Evolutionary conservation across 2,888 invertebrate species (phyloP).

Genomic region (Caenorhabditis angaria): DNA sequence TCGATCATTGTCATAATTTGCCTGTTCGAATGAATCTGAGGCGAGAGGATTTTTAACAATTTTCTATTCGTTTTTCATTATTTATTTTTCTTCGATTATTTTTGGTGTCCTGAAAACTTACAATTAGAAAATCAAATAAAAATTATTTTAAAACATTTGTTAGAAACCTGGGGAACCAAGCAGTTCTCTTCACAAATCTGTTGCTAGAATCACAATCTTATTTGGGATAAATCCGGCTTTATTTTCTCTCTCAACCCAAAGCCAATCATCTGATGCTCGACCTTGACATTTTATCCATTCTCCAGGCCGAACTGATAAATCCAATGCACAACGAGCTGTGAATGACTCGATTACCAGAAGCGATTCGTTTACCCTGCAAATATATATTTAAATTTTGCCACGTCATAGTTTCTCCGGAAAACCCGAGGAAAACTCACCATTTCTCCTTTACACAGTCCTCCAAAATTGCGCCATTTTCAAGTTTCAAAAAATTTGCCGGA

Average conservation of each 20-base stretch:
- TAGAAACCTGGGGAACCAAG: no score
- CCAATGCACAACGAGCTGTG: slow-evolving; percentile 24
- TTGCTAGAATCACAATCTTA: slow-evolving; percentile 44
- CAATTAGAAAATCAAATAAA: no score
- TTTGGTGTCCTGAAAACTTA: no score
- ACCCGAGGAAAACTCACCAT: slow-evolving; percentile 15
- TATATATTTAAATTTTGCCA: no score
- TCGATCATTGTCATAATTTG: no score
- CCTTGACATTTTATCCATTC: slow-evolving; percentile 44
- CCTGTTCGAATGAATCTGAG: no score
- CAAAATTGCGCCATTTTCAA: slow-evolving; percentile 6
- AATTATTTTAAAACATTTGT: no score
- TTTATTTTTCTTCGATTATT: no score
- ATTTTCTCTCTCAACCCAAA: slow-evolving; percentile 41
- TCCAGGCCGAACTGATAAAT: slow-evolving; percentile 39
- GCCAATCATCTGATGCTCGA: slow-evolving; percentile 33
- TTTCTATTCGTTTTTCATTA: no score
- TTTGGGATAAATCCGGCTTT: slow-evolving; percentile 49
- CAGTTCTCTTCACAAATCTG: slow-evolving; percentile 34
- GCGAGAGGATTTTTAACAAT: no score
- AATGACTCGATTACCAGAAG: slow-evolving; percentile 47
- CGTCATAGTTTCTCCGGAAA: no score
- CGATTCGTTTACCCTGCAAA: slow-evolving; percentile 40
- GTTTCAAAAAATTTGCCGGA: slow-evolving; percentile 26
- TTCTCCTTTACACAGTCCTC: slow-evolving; percentile 16